Conservation (phyloP, 2,888 invertebrate species). For the Lutraria lutraria region DNA sequence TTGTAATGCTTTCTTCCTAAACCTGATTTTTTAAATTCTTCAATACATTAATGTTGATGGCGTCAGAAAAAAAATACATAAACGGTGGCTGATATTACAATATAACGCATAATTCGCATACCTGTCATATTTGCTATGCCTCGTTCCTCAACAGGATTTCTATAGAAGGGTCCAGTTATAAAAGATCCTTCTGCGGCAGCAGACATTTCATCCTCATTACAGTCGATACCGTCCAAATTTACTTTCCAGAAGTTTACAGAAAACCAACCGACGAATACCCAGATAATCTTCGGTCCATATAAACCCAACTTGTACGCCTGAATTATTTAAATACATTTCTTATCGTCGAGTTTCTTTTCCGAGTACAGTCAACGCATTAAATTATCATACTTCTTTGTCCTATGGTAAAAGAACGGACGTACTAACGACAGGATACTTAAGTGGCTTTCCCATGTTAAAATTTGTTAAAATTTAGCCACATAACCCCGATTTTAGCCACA, state of each 20-base stretch:
- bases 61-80: background rate
- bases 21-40: no score
- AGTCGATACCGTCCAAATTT: constrained; percentile 53
- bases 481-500: no score
- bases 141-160: constrained; percentile 40
- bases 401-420: no score
- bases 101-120: background rate
- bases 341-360: no score
- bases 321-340: background rate
- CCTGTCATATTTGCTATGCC: constrained; percentile 56
- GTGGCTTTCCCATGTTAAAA: no score
- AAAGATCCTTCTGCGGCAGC: constrained; percentile 42
- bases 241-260: constrained; percentile 64
- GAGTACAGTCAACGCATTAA: no score
- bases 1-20: no score
- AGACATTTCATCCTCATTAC: constrained; percentile 54
- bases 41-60: background rate
- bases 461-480: no score
- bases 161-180: constrained; percentile 30
- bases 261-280: constrained; percentile 51
- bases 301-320: constrained; percentile 46
- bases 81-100: background rate
- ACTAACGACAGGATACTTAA: no score
- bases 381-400: no score
- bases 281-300: constrained; percentile 40